Conservation (phyloP, 2,888 invertebrate genomes). For the Drosophila lacicola region DNA sequence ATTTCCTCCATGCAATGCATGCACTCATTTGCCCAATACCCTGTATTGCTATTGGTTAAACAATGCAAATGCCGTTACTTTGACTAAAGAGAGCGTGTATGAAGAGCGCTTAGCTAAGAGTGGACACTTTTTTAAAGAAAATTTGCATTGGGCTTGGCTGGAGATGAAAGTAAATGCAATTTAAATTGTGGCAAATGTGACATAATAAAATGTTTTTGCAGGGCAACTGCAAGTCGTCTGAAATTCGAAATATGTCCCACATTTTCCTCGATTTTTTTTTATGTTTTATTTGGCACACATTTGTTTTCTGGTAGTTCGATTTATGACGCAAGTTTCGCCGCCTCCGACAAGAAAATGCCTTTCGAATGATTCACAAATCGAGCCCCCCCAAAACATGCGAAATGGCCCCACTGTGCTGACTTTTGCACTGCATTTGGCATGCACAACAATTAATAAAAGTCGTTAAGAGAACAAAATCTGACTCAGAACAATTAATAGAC, state of each 20-base stretch:
- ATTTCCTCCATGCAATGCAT: slow-evolving; percentile 54
- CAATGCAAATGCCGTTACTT: slow-evolving; percentile 3
- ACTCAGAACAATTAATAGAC: slow-evolving; percentile 48
- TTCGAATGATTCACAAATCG: slow-evolving; percentile 50
- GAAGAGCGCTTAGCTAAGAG: background rate
- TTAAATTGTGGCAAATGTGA: background rate
- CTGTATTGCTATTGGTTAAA: slow-evolving; percentile 27
- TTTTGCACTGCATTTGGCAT: slow-evolving; percentile 4
- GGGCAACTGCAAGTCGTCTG: slow-evolving; percentile 12
- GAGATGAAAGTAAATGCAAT: background rate
- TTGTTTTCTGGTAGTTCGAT: slow-evolving; percentile 55
- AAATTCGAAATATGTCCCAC: background rate
- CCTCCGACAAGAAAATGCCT: slow-evolving; percentile 33
- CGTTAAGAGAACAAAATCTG: slow-evolving; percentile 17
- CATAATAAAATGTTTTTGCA: background rate
- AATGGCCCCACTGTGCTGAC: slow-evolving; percentile 27
- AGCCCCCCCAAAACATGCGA: slow-evolving; percentile 13
- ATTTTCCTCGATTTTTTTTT: slow-evolving; percentile 23
- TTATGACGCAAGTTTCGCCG: slow-evolving; percentile 58
- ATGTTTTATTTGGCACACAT: slow-evolving; percentile 72
- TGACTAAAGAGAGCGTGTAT: slow-evolving; percentile 5
- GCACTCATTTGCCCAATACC: slow-evolving; percentile 42
- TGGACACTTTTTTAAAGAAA: no score
- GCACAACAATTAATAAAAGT: slow-evolving; percentile 14
- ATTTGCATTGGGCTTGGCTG: background rate